Conservation (phyloP, 2,797 vertebrate genomes). For the Muraenolepis orangiensis region DNA sequence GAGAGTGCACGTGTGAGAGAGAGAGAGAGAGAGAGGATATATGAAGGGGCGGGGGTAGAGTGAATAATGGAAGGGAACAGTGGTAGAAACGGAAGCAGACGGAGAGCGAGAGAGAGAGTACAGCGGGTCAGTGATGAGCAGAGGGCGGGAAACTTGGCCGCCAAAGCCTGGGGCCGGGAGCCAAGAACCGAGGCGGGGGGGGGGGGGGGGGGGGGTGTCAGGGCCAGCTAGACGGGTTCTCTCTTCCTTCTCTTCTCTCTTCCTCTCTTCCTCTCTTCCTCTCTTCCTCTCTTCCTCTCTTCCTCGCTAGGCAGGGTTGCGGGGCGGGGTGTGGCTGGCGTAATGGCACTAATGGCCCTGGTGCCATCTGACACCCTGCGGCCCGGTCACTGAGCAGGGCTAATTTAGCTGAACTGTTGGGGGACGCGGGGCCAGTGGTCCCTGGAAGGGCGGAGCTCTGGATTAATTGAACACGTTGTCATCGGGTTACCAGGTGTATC, state of each 20-base stretch:
- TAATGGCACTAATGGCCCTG: slow-evolving; percentile 72
- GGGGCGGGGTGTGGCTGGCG: slow-evolving; percentile 66
- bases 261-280: slow-evolving; percentile 58
- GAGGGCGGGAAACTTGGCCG: slow-evolving; percentile 54
- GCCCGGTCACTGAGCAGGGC: slow-evolving; percentile 70
- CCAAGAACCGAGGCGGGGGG: too few species aligned
- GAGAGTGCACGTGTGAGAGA: too few species aligned
- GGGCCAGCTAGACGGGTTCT: slow-evolving; percentile 52
- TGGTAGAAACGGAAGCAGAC: not conserved
- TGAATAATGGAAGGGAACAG: not conserved
- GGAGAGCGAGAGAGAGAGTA: not conserved
- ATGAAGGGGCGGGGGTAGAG: not conserved
- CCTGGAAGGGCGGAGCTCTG: slow-evolving; percentile 57
- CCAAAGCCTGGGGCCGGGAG: slow-evolving; percentile 62
- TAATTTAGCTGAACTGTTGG: slow-evolving; percentile 71
- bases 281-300: slow-evolving; percentile 59
- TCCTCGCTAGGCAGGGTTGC: slow-evolving; percentile 33
- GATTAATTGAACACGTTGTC: slow-evolving; percentile 68
- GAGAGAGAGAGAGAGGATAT: too few species aligned
- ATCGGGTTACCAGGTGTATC: too few species aligned
- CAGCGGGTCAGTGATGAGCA: slow-evolving; percentile 56
- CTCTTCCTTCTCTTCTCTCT: too few species aligned
- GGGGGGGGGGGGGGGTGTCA: slow-evolving; percentile 48
- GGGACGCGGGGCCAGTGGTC: slow-evolving; percentile 58
- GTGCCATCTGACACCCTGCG: slow-evolving; percentile 71